phyloP scores from a whole-genome alignment of 2,113 vertebrate species.

The Hippocampus comes region DNA sequence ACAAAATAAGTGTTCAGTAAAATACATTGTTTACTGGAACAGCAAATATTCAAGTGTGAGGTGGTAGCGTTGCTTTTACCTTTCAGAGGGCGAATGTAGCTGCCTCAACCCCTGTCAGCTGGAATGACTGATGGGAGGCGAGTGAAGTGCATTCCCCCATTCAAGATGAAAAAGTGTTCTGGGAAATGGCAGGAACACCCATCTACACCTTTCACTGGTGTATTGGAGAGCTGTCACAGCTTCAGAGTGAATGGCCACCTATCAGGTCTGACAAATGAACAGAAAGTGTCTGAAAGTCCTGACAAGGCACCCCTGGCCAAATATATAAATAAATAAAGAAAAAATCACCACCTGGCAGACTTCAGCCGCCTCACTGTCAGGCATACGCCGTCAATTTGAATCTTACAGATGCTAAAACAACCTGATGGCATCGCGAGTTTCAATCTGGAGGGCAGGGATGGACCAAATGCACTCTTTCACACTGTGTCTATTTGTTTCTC shows the following conservation, averaged over 20 bases:
- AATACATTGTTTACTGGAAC: conserved; percentile 9
- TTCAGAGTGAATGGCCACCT: conserved; percentile 37
- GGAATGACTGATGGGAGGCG: conserved; percentile 47
- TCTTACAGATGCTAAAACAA: conserved; percentile 3
- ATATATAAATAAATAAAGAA: conserved; percentile 1
- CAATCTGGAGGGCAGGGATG: conserved; percentile 14
- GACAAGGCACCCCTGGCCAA: conserved; percentile 18
- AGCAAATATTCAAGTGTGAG: conserved; percentile 15
- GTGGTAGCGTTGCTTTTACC: conserved; percentile 31
- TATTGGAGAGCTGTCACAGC: conserved; percentile 52
- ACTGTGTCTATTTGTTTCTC: conserved; percentile 31
- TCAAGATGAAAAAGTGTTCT: conserved; percentile 41
- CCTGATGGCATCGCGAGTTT: conserved; percentile 17
- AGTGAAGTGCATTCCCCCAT: conserved; percentile 44
- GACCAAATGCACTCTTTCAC: conserved; percentile 11
- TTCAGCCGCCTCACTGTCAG: conserved; percentile 17
- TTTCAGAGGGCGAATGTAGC: conserved; percentile 32
- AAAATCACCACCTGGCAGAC: conserved; percentile 22
- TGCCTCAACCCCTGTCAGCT: conserved; percentile 45
- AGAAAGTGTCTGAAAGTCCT: conserved; percentile 44
- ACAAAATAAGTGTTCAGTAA: too few relatives aligned
- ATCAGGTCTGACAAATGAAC: conserved; percentile 52
- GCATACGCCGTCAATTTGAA: conserved; percentile 23
- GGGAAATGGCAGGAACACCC: conserved; percentile 55
- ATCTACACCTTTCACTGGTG: conserved; percentile 49